Base-by-base conservation (phyloP, 2,888 invertebrate genomes). In the Aspidiotus destructor region DNA sequence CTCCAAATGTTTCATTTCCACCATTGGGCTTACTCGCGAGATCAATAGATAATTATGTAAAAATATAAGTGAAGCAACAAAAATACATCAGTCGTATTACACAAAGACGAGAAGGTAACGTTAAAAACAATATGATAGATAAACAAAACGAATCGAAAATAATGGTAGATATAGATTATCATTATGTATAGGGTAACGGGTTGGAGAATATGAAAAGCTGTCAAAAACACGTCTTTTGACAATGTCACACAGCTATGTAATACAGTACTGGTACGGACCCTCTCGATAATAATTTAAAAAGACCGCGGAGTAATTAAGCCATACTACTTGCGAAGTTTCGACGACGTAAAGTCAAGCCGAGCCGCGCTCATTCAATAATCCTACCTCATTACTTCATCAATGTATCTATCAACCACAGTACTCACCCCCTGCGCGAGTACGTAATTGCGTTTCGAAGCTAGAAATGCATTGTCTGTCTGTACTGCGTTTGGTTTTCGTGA, bases 291-390 rank as follows among this genome's bases (percentile, higher is more conserved):
- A 67, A 67, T 61, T 69, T 69, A 62, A 62, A 61, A 69, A 69
- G 69, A 69, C 69, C 69, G 62, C 69, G 69, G 62, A 62, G 55
- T 69, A 69, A 69, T 69, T 69, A 69, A 69, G 54, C 61, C 5
- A 28, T 28, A 28, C 42, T 69, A 61, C 61, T 61, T 61, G 68
- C 58, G 67, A 54, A 58, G 41, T 54, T 58, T 48, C 69, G 55
- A 65, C 60, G 60, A 62, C 58, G 60, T 57, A 69, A 62, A 69
- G 65, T 58, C 70, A 71, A 64, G 70, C 70, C 70, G 71, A 62
- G 71, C 42, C 41, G 68, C 28, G 28, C 68, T 70, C 71, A 71
- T 71, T 71, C 65, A 53, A 69, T 71, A 71, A 70, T 65, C 61
- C 58, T 53, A 58, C 70, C 70, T 70, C 71, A 60, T 71, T 71